Base-by-base conservation (phyloP, 2,797 vertebrate genomes). In the Hoplostethus mediterraneus region DNA sequence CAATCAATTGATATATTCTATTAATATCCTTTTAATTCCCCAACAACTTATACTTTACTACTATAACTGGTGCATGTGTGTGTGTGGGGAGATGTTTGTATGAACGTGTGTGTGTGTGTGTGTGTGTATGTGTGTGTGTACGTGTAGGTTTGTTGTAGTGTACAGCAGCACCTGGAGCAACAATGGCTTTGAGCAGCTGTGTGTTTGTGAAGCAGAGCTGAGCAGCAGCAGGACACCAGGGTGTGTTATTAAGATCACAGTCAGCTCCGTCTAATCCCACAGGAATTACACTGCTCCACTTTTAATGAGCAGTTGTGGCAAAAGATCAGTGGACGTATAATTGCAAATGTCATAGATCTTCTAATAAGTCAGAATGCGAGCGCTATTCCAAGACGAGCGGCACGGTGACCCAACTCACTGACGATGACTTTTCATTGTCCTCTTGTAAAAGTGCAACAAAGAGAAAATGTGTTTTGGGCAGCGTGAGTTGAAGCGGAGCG, bases 241-340 rank as follows among this genome's bases (percentile, higher is more conserved):
- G 69, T 74, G 83, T 91, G 88, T 92, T 90, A 92, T 91, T 94
- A 93, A 83, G 82, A 82, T 83, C 81, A 77, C 59, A 71, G 82
- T 64, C 76, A 75, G 83, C 79, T 78, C 80, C 38, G 56, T 74
- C 90, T 88, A 86, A 83, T 84, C 81, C 83, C 87, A 53, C 80
- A 81, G 62, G 80, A 90, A 79, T 90, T 84, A 87, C 78, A 74
- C 73, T 30, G 73, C 72, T 82, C 77, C 76, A 62, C 58, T 62
- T 86, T 72, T 90, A 92, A 93, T 78, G 78, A 90, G 69, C 73
- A 72, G 77, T 83, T 88, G 82, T 77, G 79, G 82, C 68, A 30
- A 63, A 64, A 80, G 66, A 91, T 90, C 81, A 75, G 75, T 63
- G 86, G 85, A 81, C 77, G 42, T 82, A 77, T 90, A 91, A 92